Percentiles rank a stretch among this genome's conserved stretches.
Evolutionary conservation across 2,888 invertebrate genomes (phyloP).

Genomic region (Ommatoiulus sabulosus): DNA sequence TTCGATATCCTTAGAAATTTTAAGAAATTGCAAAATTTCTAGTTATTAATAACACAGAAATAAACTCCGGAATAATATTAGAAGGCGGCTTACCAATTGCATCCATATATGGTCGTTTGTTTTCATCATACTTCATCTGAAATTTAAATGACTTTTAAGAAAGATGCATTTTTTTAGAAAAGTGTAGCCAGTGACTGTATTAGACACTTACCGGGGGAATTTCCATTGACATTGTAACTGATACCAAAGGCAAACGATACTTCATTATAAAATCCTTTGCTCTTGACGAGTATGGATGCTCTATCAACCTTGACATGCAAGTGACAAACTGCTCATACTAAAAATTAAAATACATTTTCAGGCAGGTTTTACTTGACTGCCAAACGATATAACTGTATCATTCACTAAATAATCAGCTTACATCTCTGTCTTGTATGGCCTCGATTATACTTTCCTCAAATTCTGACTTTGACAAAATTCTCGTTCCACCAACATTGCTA

Average conservation of each 20-base stretch:
- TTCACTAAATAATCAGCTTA: constrained; percentile 64
- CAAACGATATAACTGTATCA: neutral
- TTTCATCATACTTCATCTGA: constrained; percentile 56
- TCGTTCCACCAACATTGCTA: constrained; percentile 66
- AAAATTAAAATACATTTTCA: constrained; percentile 48
- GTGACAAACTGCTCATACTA: constrained; percentile 79
- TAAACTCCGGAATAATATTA: neutral
- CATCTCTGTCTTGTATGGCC: constrained; percentile 68
- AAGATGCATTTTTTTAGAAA: neutral
- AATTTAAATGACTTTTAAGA: neutral
- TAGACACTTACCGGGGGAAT: constrained; percentile 71
- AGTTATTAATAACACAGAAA: too few relatives aligned
- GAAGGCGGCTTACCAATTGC: constrained; percentile 62
- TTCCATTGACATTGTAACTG: constrained; percentile 73
- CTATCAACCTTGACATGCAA: constrained; percentile 78
- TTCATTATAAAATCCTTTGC: constrained; percentile 80
- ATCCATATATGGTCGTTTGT: constrained; percentile 65
- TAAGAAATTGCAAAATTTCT: neutral
- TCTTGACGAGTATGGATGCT: constrained; percentile 79
- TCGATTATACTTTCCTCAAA: constrained; percentile 78
- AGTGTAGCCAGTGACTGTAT: constrained; percentile 65
- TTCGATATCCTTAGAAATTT: constrained; percentile 64
- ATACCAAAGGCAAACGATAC: constrained; percentile 75
- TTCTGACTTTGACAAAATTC: constrained; percentile 77
- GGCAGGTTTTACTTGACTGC: neutral